These are phyloP conservation scores for Hirudinaria manillensis DNA, from an alignment of 2,888 invertebrate species.

Conservation along the genomic window DNA sequence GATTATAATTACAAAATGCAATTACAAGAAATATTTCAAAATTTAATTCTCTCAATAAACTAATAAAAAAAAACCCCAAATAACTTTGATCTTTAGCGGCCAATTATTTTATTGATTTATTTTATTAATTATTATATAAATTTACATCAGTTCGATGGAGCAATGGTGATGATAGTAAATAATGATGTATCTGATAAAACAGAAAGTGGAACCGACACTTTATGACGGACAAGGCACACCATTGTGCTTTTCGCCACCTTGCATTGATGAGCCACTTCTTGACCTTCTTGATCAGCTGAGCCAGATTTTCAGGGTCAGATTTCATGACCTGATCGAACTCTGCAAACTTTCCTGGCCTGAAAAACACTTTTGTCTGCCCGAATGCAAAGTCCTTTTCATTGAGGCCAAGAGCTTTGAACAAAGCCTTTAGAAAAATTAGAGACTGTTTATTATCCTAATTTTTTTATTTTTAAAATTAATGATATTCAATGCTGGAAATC, in stretches of 20 bases:
- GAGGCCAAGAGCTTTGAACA: constrained; percentile 86
- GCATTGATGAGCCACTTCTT: constrained; percentile 85
- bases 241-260: constrained; percentile 85
- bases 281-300: constrained; percentile 76
- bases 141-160: too few relatives aligned
- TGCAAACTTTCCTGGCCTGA: constrained; percentile 94
- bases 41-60: not conserved
- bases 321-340: constrained; percentile 93
- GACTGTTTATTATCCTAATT: not conserved
- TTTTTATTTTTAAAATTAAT: not conserved
- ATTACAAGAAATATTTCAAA: not conserved
- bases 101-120: too few relatives aligned
- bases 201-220: constrained; percentile 66
- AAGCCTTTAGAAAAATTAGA: constrained; percentile 62
- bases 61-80: not conserved
- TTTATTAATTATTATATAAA: too few relatives aligned
- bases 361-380: constrained; percentile 93
- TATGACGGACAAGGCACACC: constrained; percentile 83
- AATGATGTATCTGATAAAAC: too few relatives aligned
- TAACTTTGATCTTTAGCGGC: not conserved
- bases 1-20: not conserved
- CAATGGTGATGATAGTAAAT: too few relatives aligned
- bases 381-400: constrained; percentile 90
- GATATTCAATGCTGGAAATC: not conserved
- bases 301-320: constrained; percentile 86